Base-by-base conservation (phyloP, 2,888 invertebrate genomes). In the Spialia ferax region DNA sequence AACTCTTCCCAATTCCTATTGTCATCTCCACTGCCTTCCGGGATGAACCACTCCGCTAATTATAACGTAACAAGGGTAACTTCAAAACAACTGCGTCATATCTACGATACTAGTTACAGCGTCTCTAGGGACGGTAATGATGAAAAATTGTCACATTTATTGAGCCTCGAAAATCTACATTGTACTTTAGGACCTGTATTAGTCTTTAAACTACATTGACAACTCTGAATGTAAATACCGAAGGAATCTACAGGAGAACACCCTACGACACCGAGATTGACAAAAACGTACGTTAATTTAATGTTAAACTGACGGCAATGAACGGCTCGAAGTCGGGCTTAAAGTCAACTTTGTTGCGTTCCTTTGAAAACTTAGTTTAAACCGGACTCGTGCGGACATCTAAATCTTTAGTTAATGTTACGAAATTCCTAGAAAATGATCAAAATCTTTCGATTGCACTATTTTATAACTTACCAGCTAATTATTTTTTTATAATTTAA, bases 101-200 rank as follows among this genome's bases (percentile, higher is more conserved):
- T 71, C 77, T 76, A 79, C 75, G 70, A 56, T 71, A 75, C 55
- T 70, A 74, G 72, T 74, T 75, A 59, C 60, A 38, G 66, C 84
- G 82, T 72, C 82, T 73, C 78, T 68, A 71, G 67, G 75, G 79
- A 80, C 79, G 79, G 77, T 76, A 76, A 73, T 74, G 75, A 76
- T 77, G 78, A 78, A 73, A 77, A 80, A 79, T 79, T 77, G 79
- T 79, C 83, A 80, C 80, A 79, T 80, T 78, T 60, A 73, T 82
- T 88, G 85, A 89, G 88, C 87, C 85, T 86, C 86, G 80, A 84
- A 83, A 78, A 84, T 79, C 85, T 88, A 87, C 79, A 79, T 90
- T 90, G 89, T 90, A 90, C 90, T 88, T 88, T 82, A 82, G 81
- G 78, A 86, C 88, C 88, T 88, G 89, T 83, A 81, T 80, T 75